phyloP scores from a whole-genome alignment of 2,888 invertebrate genomes.

The Hypselothyrea guttata region DNA sequence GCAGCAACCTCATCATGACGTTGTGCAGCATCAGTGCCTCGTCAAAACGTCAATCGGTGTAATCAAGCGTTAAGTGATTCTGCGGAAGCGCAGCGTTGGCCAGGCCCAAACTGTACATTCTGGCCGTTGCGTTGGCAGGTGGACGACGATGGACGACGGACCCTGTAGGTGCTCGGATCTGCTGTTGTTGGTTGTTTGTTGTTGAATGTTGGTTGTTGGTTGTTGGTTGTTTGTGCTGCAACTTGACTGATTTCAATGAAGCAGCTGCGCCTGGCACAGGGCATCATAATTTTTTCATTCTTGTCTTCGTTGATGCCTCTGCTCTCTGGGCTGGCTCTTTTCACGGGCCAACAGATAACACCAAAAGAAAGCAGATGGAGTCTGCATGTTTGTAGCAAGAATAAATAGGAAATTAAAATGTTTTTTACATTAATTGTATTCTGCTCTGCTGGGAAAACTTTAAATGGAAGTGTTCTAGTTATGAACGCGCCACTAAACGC shows the following conservation, averaged over 20 bases:
- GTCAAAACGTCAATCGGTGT: slow-evolving; percentile 78
- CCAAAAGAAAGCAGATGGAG: neutral
- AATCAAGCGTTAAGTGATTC: slow-evolving; percentile 81
- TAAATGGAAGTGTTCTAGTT: neutral
- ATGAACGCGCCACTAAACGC: neutral
- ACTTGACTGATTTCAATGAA: slow-evolving; percentile 41
- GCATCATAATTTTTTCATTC: slow-evolving; percentile 12
- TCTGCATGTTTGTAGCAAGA: neutral
- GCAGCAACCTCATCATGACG: slow-evolving; percentile 55
- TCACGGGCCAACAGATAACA: slow-evolving; percentile 27
- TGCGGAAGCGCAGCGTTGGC: slow-evolving; percentile 69
- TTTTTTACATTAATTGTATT: too few species aligned
- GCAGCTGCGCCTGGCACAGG: slow-evolving; percentile 30
- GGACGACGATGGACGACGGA: too few species aligned
- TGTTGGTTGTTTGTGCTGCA: neutral
- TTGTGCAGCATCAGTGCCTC: slow-evolving; percentile 75
- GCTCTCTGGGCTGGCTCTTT: slow-evolving; percentile 30
- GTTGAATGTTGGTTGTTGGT: slow-evolving; percentile 12
- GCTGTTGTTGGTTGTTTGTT: neutral
- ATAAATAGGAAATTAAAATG: neutral
- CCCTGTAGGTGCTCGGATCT: too few species aligned
- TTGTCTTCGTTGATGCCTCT: slow-evolving; percentile 1
- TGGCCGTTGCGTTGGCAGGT: too few species aligned
- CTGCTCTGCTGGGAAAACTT: neutral
- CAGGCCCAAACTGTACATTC: slow-evolving; percentile 17